Base-by-base conservation (phyloP, 2,797 vertebrate species). In the Petrocephalus sullivani region DNA sequence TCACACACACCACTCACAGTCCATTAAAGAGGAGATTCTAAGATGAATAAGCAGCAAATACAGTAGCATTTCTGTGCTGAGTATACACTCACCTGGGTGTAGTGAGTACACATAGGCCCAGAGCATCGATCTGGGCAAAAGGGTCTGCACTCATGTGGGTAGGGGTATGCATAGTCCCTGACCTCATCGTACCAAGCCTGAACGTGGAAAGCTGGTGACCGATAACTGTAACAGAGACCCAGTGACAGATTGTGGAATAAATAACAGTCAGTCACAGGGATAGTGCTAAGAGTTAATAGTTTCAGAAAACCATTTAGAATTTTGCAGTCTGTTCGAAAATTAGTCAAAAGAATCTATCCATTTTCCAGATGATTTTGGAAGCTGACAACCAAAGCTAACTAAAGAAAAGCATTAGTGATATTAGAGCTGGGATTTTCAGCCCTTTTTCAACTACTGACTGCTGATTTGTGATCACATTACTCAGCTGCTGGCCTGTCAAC, bases 151-250 rank as follows among this genome's bases (percentile, higher is more conserved):
- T 97, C 94, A 23, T 94, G 95, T 87, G 97, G 96, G 87, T 97
- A 97, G 4, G 97, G 97, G 92, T 97, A 98, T 19, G 95, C 94
- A 87, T 98, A 98, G 90, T 98, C 95, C 91, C 96, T 97, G 90
- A 97, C 97, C 90, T 98, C 97, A 89, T 98, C 97, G 0, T 97
- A 98, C 97, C 97, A 98, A 0, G 97, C 97, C 90, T 98, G 96
- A 87, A 98, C 95, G 90, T 98, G 90, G 91, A 98, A 96, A 56
- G 97, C 95, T 91, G 98, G 96, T 60, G 97, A 97, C 86, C 94
- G 95, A 89, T 97, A 97, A 88, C 97, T 98, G 90, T 19, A 89
- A 46, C 57, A n/a, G 0, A 28, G 5, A 37, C 28, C 19, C 56
- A 21, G 49, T 90, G 28, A 67, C 46, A 83, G 87, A 41, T 51